These are phyloP conservation scores for Octodonta nipae DNA, from an alignment of 2,888 invertebrate species.

Conservation along the genomic window DNA sequence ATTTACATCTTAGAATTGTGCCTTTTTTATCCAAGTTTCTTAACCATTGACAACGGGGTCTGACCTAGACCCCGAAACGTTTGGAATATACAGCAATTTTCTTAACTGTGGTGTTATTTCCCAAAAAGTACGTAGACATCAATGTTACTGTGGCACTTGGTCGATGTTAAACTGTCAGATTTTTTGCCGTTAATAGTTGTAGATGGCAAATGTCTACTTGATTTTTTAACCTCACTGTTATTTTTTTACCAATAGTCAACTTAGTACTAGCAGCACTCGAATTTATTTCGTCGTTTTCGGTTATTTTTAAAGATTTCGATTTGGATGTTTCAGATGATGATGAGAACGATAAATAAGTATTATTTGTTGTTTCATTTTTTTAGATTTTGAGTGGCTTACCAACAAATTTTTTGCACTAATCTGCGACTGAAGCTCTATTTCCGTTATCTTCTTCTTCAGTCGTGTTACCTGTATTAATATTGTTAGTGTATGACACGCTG, in stretches of 20 bases:
- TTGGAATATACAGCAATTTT: too few relatives aligned
- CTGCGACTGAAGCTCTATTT: slow-evolving; percentile 44
- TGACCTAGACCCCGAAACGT: too few relatives aligned
- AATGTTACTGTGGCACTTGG: slow-evolving; percentile 15
- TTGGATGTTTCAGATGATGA: neutral
- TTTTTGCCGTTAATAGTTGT: slow-evolving; percentile 7
- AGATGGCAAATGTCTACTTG: slow-evolving; percentile 9
- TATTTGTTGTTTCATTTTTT: slow-evolving; percentile 24
- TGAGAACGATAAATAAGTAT: too few relatives aligned
- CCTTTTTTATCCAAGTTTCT: too few relatives aligned
- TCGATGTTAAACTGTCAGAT: slow-evolving; percentile 9
- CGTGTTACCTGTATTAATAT: slow-evolving; percentile 37
- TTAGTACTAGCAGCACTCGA: neutral
- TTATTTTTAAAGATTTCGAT: slow-evolving; percentile 7
- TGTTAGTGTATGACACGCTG: slow-evolving; percentile 30
- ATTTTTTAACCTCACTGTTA: slow-evolving; percentile 12
- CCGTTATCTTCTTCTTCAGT: slow-evolving; percentile 47
- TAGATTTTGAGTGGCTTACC: slow-evolving; percentile 25
- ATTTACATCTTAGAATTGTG: too few relatives aligned
- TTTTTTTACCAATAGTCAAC: slow-evolving; percentile 9
- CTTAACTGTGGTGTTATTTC: too few relatives aligned
- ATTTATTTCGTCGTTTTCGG: slow-evolving; percentile 5
- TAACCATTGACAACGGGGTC: too few relatives aligned
- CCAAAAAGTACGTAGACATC: too few relatives aligned
- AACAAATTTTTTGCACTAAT: slow-evolving; percentile 45